Percentiles rank a stretch among this genome's conserved stretches.
Evolutionary conservation across 2,888 invertebrate species (phyloP).

Genomic region (Aethes cnicana): DNA sequence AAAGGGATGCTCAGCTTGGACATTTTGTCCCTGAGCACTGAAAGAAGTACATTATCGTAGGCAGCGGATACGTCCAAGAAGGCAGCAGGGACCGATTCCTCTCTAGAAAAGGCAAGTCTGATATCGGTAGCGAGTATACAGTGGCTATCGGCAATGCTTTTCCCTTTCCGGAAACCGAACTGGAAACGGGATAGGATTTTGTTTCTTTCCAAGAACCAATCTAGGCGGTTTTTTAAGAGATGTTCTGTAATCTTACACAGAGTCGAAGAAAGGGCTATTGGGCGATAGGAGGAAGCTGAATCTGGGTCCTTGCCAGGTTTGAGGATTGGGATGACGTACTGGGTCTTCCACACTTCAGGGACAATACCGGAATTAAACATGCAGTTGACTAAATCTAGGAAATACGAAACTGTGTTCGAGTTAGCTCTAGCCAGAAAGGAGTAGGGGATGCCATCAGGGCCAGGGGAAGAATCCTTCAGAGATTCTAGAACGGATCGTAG

Average conservation of each 20-base stretch:
- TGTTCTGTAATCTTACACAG: too few species aligned
- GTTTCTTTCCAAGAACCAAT: neutral
- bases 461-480: neutral
- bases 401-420: neutral
- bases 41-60: too few species aligned
- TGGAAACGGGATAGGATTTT: neutral
- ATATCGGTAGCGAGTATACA: neutral
- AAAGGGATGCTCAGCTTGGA: too few species aligned
- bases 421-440: neutral
- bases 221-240: too few species aligned
- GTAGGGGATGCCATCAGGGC: neutral
- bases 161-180: neutral
- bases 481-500: neutral
- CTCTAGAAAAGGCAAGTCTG: neutral
- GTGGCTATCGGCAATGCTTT: neutral
- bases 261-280: too few species aligned
- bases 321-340: too few species aligned
- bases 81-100: neutral
- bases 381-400: neutral
- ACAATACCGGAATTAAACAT: neutral
- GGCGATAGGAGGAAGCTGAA: too few species aligned
- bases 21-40: too few species aligned
- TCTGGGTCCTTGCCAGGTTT: too few species aligned
- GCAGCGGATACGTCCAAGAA: neutral
- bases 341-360: neutral